Evolutionary conservation across 1,140 invertebrate genomes (phyloP), one percentile per base, ranked within the genome.

Genomic region (Oscheius sp.): DNA sequence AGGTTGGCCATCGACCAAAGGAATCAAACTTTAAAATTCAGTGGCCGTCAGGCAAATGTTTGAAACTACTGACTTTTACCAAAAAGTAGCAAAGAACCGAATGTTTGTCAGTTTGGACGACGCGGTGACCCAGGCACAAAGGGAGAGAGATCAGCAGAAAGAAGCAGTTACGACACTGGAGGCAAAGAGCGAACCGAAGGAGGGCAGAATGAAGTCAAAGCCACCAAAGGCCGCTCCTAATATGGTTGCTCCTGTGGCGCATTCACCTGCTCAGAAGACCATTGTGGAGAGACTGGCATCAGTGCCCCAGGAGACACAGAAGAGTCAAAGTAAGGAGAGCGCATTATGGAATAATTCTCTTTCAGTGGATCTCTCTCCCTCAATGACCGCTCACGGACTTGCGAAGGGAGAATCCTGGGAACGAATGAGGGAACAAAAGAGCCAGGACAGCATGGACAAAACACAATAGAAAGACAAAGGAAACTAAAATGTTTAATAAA

Each of bases 1-100:
- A 74, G 75, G 78, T 79, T 20, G 20, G 3, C 35, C n/a, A 10
- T 38, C 31, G 20, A 36, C 18, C 26, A 26, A 28, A 2, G 0
- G 32, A 4, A 45, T 23, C 15, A 32, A 1, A 2, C 7, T 38
- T 74, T 20, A n/a, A 18, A 34, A 69, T 79, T 64, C 45, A 79
- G 77, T 79, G 2, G 62, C 38, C 15, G 74, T 79, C 46, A 74
- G 78, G n/a, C 78, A 79, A 49, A 29, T 76, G 15, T 79, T 79
- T 58, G 77, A 79, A 59, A 72, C 68, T 18, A 72, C 68, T 7
- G 55, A 79, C 15, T 79, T 79, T 35, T 74, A 77, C 45, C 32
- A 77, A 29, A 31, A 64, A 26, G 75, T 79, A 1, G 74, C 78
- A 1, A 78, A 78, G 55, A 55, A 63, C 15, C 46, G 73, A n/a